phyloP scores from a whole-genome alignment of 2,888 invertebrate species.

The Anthrax anthrax region DNA sequence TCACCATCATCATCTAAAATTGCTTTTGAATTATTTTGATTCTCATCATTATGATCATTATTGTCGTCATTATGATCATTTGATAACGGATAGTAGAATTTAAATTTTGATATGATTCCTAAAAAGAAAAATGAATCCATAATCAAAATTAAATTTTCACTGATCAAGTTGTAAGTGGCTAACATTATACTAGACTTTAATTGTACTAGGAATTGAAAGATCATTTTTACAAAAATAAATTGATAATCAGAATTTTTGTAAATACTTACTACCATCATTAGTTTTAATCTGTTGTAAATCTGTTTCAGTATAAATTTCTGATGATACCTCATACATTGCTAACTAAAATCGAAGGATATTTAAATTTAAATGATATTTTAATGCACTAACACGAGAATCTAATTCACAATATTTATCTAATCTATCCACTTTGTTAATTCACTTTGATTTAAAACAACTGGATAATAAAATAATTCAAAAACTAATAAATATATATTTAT shows the following conservation, averaged over 20 bases:
- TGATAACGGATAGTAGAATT: constrained; percentile 43
- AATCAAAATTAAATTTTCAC: background rate
- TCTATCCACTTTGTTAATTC: too few species aligned
- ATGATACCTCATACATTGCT: constrained; percentile 45
- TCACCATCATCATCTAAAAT: constrained; percentile 53
- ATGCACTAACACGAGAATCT: too few species aligned
- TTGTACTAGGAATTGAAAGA: background rate
- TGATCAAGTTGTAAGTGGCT: background rate
- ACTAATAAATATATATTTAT: too few species aligned
- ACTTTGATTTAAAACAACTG: too few species aligned
- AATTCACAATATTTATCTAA: too few species aligned
- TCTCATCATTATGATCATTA: constrained; percentile 13
- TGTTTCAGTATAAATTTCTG: constrained; percentile 59
- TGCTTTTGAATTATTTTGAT: too few species aligned
- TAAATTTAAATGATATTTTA: too few species aligned
- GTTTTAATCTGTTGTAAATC: constrained; percentile 41
- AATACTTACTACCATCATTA: constrained; percentile 38
- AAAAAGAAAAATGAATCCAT: too few species aligned
- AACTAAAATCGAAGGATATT: too few species aligned
- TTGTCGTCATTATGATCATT: background rate
- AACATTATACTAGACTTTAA: background rate
- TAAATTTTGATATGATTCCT: constrained; percentile 60
- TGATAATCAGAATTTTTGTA: background rate
- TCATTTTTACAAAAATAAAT: background rate
- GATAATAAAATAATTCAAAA: too few species aligned